A percentile compares a stretch with the other conserved stretches of the same genome.
Evolutionary conservation across 2,888 invertebrate genomes (phyloP).

Genomic region (Ptychoptera contaminata): DNA sequence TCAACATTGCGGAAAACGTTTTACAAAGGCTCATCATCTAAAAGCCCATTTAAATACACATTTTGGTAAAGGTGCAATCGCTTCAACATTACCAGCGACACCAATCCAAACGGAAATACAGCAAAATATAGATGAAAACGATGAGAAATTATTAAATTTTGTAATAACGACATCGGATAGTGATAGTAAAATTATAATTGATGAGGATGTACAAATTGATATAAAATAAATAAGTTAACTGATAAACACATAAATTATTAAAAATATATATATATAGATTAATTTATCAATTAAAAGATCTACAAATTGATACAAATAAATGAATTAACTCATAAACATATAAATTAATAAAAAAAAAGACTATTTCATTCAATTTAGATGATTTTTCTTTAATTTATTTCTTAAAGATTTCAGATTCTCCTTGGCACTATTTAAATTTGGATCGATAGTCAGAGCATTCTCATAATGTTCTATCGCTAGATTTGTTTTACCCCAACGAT

Average conservation of each 20-base stretch:
- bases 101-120: no score
- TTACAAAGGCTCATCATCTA: slow-evolving; percentile 25
- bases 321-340: no score
- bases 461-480: slow-evolving; percentile 60
- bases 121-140: no score
- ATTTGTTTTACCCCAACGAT: slow-evolving; percentile 68
- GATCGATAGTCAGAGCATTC: slow-evolving; percentile 57
- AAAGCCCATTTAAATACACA: slow-evolving; percentile 26
- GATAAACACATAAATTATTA: no score
- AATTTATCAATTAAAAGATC: no score
- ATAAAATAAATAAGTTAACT: no score
- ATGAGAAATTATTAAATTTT: no score
- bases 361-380: no score
- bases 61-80: background rate
- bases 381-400: slow-evolving; percentile 5
- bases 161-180: background rate
- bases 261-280: no score
- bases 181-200: background rate
- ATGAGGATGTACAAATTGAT: background rate
- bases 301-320: no score
- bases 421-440: slow-evolving; percentile 47
- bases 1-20: slow-evolving; percentile 24
- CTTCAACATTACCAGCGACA: background rate
- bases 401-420: slow-evolving; percentile 47
- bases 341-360: no score